Conservation (phyloP, 2,797 vertebrate genomes). For the Coendou prehensilis region DNA sequence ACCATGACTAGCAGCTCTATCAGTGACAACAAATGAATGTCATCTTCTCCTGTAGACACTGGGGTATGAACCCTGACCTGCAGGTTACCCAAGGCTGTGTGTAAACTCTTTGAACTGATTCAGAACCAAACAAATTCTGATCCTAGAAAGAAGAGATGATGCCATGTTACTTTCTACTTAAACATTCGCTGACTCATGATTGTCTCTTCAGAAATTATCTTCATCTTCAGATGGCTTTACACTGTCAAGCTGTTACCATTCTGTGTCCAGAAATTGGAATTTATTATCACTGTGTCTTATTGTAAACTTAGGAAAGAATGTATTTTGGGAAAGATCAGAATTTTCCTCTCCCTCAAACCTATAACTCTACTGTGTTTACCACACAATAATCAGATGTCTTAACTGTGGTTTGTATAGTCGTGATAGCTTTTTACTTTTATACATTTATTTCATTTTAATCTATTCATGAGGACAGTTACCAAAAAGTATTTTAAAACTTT, state of each 20-base stretch:
- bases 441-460: slow-evolving; percentile 46
- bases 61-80: not conserved
- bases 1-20: not conserved
- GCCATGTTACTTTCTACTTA: not conserved
- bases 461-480: not conserved
- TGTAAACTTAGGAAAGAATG: slow-evolving; percentile 17
- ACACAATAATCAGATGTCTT: not conserved
- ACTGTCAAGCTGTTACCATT: not conserved
- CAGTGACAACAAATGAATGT: not conserved
- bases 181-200: not conserved
- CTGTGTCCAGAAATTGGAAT: not conserved
- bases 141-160: not conserved
- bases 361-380: not conserved
- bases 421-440: not conserved
- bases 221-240: slow-evolving; percentile 9
- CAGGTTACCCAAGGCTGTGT: not conserved
- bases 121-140: not conserved
- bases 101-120: slow-evolving; percentile 2
- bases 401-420: slow-evolving; percentile 20
- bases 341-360: not conserved
- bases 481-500: slow-evolving; percentile 13
- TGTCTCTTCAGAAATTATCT: not conserved
- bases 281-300: not conserved
- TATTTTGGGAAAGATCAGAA: slow-evolving; percentile 2
- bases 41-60: not conserved